Conservation (phyloP, 2,797 vertebrate species). For the Pelobates cultripes region DNA sequence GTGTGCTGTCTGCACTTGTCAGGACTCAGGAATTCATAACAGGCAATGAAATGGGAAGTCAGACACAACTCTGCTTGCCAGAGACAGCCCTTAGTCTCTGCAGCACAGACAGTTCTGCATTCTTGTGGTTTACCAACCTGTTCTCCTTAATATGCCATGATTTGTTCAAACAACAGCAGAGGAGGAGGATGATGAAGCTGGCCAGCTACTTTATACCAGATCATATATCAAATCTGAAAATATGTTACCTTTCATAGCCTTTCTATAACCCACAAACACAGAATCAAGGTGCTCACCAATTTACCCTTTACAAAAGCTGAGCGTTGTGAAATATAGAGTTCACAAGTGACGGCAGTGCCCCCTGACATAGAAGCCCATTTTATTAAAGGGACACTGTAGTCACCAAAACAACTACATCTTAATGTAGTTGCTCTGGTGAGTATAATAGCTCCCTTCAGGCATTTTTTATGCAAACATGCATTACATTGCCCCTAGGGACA, state of each 20-base stretch:
- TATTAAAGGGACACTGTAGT: too few relatives aligned
- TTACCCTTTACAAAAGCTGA: too few relatives aligned
- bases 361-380: too few relatives aligned
- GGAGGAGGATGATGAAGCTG: conserved; percentile 15
- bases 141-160: conserved; percentile 49
- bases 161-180: conserved; percentile 46
- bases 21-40: conserved; percentile 55
- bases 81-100: conserved; percentile 43
- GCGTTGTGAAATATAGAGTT: too few relatives aligned
- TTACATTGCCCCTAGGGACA: too few relatives aligned
- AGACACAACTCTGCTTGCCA: conserved; percentile 42
- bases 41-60: conserved; percentile 41
- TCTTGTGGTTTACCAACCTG: conserved; percentile 58
- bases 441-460: too few relatives aligned
- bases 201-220: conserved; percentile 18
- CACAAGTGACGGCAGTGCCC: too few relatives aligned
- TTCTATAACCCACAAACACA: conserved; percentile 21
- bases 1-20: conserved; percentile 44
- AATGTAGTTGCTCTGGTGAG: too few relatives aligned
- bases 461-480: too few relatives aligned
- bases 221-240: conserved; percentile 39
- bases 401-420: too few relatives aligned
- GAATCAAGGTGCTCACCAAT: neutral
- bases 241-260: conserved; percentile 16
- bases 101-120: conserved; percentile 49